A percentile compares a stretch with the other conserved stretches of the same genome.
These are phyloP conservation scores for Pyxicephalus adspersus DNA, from an alignment of 2,113 vertebrate species.

Conservation along the genomic window DNA sequence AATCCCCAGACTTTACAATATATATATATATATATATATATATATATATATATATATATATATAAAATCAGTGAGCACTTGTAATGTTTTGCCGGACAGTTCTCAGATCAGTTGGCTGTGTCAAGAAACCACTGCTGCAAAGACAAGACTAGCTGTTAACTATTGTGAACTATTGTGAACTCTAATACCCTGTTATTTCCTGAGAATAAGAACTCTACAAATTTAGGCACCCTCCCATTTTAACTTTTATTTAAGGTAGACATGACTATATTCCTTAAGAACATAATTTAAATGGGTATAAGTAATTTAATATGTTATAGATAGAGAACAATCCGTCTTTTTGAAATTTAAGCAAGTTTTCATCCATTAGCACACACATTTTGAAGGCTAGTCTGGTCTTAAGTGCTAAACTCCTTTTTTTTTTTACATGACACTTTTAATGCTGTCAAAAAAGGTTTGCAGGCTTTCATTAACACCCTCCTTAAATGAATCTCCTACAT, in stretches of 20 bases:
- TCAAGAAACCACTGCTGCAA: no score
- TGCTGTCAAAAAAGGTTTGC: conserved; percentile 54
- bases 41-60: no score
- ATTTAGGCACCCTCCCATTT: no score
- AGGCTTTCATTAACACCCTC: conserved; percentile 55
- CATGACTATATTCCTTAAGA: not conserved
- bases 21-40: no score
- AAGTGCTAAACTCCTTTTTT: conserved; percentile 54
- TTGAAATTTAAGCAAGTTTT: conserved; percentile 34
- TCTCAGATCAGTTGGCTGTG: no score
- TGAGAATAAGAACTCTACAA: not conserved
- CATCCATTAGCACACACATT: conserved; percentile 47
- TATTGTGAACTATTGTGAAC: no score
- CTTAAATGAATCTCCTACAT: conserved; percentile 51
- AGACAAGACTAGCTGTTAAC: no score
- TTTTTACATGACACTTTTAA: conserved; percentile 53
- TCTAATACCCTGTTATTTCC: not conserved
- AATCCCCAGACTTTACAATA: no score
- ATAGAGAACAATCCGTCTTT: conserved; percentile 13
- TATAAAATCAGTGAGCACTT: no score
- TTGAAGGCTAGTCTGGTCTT: conserved; percentile 34
- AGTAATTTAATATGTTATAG: conserved; percentile 8
- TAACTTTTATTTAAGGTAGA: no score
- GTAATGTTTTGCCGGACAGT: no score
- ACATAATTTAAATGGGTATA: not conserved